A percentile compares a stretch with the other conserved stretches of the same genome.
Conservation (phyloP, 2,888 invertebrate genomes). For the Xestobium rufovillosum region DNA sequence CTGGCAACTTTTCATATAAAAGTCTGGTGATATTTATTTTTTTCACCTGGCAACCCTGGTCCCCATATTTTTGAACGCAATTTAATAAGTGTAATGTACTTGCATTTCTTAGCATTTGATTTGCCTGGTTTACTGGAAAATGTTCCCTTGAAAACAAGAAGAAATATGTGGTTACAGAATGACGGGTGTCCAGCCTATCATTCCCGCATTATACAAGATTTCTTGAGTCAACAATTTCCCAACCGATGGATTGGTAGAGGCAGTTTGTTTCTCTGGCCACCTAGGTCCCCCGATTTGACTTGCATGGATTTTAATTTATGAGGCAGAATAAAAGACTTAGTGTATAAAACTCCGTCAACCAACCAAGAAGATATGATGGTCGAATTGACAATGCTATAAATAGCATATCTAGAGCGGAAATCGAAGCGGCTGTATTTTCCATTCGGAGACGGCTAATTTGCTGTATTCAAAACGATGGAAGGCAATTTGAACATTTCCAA, state of each 20-base stretch:
- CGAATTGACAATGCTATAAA: constrained; percentile 11
- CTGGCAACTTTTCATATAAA: too few species aligned
- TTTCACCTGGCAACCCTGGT: too few species aligned
- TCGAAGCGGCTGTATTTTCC: too few species aligned
- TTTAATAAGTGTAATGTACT: constrained; percentile 18
- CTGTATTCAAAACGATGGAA: too few species aligned
- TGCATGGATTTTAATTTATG: constrained; percentile 19
- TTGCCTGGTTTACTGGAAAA: constrained; percentile 19
- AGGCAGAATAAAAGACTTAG: constrained; percentile 17
- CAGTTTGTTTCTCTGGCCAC: constrained; percentile 20
- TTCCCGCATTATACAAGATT: constrained; percentile 14
- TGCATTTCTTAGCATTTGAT: constrained; percentile 17
- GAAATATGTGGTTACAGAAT: constrained; percentile 27
- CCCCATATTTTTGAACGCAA: constrained; percentile 20
- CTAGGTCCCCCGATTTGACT: constrained; percentile 21
- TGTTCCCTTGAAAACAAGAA: constrained; percentile 19
- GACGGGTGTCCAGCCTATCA: constrained; percentile 28
- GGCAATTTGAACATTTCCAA: too few species aligned
- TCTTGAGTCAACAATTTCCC: constrained; percentile 15
- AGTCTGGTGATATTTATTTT: too few species aligned
- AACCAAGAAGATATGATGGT: constrained; percentile 17
- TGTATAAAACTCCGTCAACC: constrained; percentile 17
- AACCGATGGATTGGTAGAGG: constrained; percentile 22
- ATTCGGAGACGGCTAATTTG: too few species aligned
- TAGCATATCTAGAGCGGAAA: too few species aligned